These are phyloP conservation scores for Laticauda colubrina DNA, from an alignment of 2,113 vertebrate species.

Conservation along the genomic window DNA sequence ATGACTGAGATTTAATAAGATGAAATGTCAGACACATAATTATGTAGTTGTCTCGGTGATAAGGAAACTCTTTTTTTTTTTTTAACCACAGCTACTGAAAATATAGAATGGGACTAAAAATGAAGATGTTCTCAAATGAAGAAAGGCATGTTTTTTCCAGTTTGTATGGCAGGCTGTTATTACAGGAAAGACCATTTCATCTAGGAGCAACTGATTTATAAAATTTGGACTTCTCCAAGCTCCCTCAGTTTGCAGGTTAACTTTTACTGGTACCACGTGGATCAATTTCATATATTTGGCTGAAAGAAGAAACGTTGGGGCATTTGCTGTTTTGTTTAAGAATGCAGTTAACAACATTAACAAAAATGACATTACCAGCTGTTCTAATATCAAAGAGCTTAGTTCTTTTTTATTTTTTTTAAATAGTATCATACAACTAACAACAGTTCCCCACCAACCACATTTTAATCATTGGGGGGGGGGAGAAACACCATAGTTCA, in stretches of 20 bases:
- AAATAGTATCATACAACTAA: slow-evolving; percentile 81
- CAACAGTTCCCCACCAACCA: slow-evolving; percentile 79
- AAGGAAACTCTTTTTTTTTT: background rate
- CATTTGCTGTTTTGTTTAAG: slow-evolving; percentile 88
- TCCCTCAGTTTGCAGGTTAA: slow-evolving; percentile 47
- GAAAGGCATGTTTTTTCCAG: background rate
- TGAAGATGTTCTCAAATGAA: background rate
- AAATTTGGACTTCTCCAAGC: background rate
- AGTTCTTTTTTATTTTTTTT: slow-evolving; percentile 65
- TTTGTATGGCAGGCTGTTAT: background rate
- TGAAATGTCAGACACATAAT: slow-evolving; percentile 7
- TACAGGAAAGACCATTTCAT: background rate
- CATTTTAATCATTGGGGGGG: slow-evolving; percentile 54
- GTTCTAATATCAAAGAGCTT: slow-evolving; percentile 77
- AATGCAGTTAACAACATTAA: slow-evolving; percentile 82
- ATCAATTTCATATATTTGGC: slow-evolving; percentile 65
- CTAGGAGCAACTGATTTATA: background rate
- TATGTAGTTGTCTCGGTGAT: background rate
- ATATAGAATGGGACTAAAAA: background rate
- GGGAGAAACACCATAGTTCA: slow-evolving; percentile 55
- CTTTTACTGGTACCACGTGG: slow-evolving; percentile 46
- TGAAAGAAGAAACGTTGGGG: slow-evolving; percentile 80
- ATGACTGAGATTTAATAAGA: slow-evolving; percentile 13
- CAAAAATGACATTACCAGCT: slow-evolving; percentile 82
- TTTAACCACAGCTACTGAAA: too few relatives aligned